phyloP scores from a whole-genome alignment of 2,113 vertebrate species.

The Thunnus maccoyii region DNA sequence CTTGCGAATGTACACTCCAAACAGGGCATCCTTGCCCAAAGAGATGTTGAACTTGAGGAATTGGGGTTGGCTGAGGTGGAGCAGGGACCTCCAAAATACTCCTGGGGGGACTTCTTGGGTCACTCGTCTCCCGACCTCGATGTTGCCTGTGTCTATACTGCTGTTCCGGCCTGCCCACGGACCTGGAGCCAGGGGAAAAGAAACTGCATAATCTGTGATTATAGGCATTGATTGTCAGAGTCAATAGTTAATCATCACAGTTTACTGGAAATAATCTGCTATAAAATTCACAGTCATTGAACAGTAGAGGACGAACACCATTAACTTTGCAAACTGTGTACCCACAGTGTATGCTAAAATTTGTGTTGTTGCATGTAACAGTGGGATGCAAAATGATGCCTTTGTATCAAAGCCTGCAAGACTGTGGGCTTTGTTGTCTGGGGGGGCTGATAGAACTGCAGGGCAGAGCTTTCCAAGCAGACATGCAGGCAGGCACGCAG shows the following conservation, averaged over 20 bases:
- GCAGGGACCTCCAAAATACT: conserved; percentile 96
- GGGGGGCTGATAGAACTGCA: conserved; percentile 50
- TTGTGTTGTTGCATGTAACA: conserved; percentile 11
- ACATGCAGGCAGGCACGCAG: conserved; percentile 21
- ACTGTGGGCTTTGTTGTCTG: conserved; percentile 49
- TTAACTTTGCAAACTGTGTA: conserved; percentile 54
- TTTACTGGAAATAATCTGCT: conserved; percentile 52
- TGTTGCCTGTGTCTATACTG: conserved; percentile 95
- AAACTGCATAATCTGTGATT: conserved; percentile 75
- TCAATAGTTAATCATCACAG: conserved; percentile 68
- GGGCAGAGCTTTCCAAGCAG: conserved; percentile 45
- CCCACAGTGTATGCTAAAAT: conserved; percentile 22
- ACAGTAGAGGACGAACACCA: conserved; percentile 34
- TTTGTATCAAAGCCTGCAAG: conserved; percentile 28
- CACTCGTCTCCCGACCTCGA: conserved; percentile 94
- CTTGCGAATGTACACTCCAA: conserved; percentile 97
- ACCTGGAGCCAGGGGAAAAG: conserved; percentile 83
- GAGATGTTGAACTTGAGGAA: conserved; percentile 99
- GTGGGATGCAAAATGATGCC: conserved; percentile 25
- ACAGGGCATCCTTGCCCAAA: conserved; percentile 96
- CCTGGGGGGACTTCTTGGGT: conserved; percentile 96
- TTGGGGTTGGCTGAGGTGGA: conserved; percentile 95
- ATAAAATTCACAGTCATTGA: conserved; percentile 46
- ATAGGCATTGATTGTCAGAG: conserved; percentile 54
- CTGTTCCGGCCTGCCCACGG: conserved; percentile 92